phyloP scores from a whole-genome alignment of 2,113 vertebrate species.

The Scalopus aquaticus region DNA sequence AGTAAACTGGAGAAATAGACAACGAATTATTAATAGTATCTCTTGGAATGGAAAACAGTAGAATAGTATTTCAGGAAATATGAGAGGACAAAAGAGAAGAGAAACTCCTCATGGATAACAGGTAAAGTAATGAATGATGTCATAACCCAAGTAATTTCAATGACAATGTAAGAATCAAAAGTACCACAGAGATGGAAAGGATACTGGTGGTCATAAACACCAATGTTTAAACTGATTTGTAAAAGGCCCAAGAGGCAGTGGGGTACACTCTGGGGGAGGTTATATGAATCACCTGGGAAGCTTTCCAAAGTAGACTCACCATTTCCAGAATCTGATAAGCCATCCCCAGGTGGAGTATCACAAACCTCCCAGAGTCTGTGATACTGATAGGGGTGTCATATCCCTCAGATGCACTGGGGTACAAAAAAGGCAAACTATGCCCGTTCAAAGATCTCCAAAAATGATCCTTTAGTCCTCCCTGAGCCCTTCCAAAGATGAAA shows the following conservation, averaged over 20 bases:
- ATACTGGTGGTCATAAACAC: neutral
- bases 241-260: neutral
- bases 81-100: neutral
- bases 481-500: conserved; percentile 34
- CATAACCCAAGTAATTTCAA: neutral
- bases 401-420: neutral
- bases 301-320: neutral
- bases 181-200: neutral
- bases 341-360: neutral
- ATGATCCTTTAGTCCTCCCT: neutral
- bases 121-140: neutral
- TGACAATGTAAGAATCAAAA: neutral
- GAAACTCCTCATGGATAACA: neutral
- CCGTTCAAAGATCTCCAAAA: conserved; percentile 3
- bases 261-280: neutral
- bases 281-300: neutral
- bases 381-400: neutral
- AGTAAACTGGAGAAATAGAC: conserved; percentile 4
- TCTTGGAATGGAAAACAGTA: neutral
- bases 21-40: neutral
- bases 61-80: neutral
- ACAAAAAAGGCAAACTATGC: neutral
- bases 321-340: neutral
- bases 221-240: neutral
- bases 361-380: neutral